Percentiles rank a stretch among this genome's conserved stretches.
Evolutionary conservation across 1,140 invertebrate genomes (phyloP).

Genomic region (Drosophila paulistorum): DNA sequence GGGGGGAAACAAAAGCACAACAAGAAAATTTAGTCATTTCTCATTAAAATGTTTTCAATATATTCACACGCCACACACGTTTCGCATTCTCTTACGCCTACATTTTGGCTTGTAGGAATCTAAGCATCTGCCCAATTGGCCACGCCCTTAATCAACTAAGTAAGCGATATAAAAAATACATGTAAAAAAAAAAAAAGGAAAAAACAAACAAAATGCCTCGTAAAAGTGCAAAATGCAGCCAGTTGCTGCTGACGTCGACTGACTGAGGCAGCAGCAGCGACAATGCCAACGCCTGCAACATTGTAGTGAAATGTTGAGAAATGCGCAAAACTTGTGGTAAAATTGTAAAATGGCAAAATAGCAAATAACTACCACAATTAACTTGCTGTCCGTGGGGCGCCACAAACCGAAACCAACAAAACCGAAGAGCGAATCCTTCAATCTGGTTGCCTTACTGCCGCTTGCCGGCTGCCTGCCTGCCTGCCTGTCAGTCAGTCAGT

Average conservation of each 20-base stretch:
- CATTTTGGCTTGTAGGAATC: constrained; percentile 35
- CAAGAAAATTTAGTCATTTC: not conserved
- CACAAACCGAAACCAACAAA: constrained; percentile 31
- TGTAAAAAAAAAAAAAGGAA: not conserved
- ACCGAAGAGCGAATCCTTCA: constrained; percentile 24
- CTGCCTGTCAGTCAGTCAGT: not conserved
- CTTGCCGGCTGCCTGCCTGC: not conserved
- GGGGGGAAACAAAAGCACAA: not conserved
- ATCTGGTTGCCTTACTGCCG: not conserved
- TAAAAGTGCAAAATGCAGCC: constrained; percentile 53
- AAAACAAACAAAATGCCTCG: constrained; percentile 58
- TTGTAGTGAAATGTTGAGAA: constrained; percentile 50
- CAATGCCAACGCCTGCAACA: constrained; percentile 58
- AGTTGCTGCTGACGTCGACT: constrained; percentile 29
- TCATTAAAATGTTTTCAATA: constrained; percentile 2
- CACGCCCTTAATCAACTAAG: constrained; percentile 79
- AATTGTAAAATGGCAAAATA: constrained; percentile 65
- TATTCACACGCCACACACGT: not conserved
- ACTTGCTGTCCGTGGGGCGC: constrained; percentile 62
- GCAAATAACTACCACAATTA: constrained; percentile 80
- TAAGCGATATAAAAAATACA: constrained; percentile 53
- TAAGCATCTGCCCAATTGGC: constrained; percentile 61
- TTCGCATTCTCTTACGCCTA: too few species aligned
- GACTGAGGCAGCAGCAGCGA: not conserved
- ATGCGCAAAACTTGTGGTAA: constrained; percentile 48